A percentile compares a stretch with the other conserved stretches of the same genome.
These are phyloP conservation scores for Micronycteris hirsuta DNA, from an alignment of 2,113 vertebrate genomes.

Conservation along the genomic window DNA sequence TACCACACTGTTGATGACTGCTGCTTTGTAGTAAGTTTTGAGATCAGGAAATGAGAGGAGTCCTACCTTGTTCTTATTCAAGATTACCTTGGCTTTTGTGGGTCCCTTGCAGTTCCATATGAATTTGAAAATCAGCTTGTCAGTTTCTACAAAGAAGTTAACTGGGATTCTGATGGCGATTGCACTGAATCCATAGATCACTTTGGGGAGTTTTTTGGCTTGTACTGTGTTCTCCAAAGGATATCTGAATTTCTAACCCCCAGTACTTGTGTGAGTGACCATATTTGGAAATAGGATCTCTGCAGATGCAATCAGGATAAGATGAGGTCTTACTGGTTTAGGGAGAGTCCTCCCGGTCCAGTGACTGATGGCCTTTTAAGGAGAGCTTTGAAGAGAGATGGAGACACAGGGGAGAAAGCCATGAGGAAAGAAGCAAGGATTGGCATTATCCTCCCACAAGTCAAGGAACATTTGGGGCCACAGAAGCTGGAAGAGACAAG, in stretches of 20 bases:
- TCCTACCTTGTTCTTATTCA: slow-evolving; percentile 5
- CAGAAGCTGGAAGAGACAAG: no score
- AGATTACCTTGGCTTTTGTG: neutral
- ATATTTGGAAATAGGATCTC: neutral
- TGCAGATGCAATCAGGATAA: neutral
- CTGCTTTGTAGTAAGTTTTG: neutral
- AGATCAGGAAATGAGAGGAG: neutral
- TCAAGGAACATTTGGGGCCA: no score
- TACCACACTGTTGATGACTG: neutral
- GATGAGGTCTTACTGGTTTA: neutral
- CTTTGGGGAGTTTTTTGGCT: neutral
- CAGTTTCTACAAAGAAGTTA: neutral
- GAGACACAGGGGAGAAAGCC: neutral
- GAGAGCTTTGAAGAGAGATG: neutral
- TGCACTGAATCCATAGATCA: neutral
- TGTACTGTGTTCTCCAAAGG: neutral
- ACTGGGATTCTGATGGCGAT: neutral
- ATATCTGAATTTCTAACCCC: neutral
- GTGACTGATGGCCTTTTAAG: neutral
- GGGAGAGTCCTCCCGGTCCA: neutral
- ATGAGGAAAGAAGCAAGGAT: neutral
- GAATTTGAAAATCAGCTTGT: neutral
- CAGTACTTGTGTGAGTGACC: neutral
- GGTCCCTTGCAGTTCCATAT: neutral
- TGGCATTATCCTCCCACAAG: neutral